Evolutionary conservation across 2,888 invertebrate species (phyloP).

Genomic region (Amiota minor): DNA sequence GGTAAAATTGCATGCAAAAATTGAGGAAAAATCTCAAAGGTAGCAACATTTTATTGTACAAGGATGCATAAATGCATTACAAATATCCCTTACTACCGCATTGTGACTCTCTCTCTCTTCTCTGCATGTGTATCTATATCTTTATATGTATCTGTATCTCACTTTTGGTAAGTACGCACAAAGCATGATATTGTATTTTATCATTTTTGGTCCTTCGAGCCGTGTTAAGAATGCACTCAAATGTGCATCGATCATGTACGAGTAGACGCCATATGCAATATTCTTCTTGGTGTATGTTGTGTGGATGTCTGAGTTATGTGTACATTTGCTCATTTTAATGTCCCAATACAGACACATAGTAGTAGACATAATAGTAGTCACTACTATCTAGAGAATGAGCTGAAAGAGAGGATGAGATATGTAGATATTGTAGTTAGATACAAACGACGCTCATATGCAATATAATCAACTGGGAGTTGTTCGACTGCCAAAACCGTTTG

Average conservation of each 20-base stretch:
- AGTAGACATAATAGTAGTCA: neutral
- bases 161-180: neutral
- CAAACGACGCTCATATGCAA: neutral
- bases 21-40: constrained; percentile 13
- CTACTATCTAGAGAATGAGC: too few species aligned
- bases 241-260: constrained; percentile 50
- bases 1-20: constrained; percentile 6
- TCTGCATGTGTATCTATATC: neutral
- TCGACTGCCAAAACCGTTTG: constrained; percentile 48
- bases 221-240: constrained; percentile 53
- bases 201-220: constrained; percentile 52
- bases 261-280: neutral
- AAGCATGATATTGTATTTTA: constrained; percentile 48
- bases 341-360: constrained; percentile 41
- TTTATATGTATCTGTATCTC: neutral
- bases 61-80: neutral
- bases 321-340: constrained; percentile 34
- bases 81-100: neutral
- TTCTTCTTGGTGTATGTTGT: neutral
- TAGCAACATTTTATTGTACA: neutral
- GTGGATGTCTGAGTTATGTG: neutral
- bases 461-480: constrained; percentile 17
- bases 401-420: too few species aligned
- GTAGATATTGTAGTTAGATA: too few species aligned
- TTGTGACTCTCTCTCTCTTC: neutral